Evolutionary conservation across 2,113 vertebrate species (phyloP).

Genomic region (Scophthalmus maximus): DNA sequence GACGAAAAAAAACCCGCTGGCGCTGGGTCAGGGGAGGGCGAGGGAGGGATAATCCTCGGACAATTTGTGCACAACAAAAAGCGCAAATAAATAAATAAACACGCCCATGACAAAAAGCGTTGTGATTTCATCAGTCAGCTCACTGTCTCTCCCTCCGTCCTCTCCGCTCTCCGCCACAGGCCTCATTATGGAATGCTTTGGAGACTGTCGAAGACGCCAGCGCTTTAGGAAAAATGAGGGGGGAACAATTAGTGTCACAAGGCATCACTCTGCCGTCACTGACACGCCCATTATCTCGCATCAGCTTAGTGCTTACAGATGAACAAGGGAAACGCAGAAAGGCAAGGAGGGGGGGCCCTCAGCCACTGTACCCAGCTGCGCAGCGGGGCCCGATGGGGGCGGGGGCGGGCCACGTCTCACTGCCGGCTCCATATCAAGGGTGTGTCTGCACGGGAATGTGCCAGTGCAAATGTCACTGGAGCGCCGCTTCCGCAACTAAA

Average conservation of each 20-base stretch:
- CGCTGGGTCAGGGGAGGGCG: conserved; percentile 1
- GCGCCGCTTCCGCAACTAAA: no score
- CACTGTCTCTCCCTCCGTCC: not conserved
- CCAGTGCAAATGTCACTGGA: no score
- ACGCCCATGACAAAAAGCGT: conserved; percentile 32
- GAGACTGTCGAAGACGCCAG: conserved; percentile 43
- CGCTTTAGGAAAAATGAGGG: conserved; percentile 62
- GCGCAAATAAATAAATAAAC: conserved; percentile 16
- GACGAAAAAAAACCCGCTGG: no score
- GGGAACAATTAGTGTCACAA: conserved; percentile 73
- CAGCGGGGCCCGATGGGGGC: no score
- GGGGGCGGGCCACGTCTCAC: no score
- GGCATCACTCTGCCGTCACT: conserved; percentile 47
- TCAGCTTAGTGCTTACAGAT: conserved; percentile 48
- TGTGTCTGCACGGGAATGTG: no score
- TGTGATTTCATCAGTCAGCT: conserved; percentile 38
- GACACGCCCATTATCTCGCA: conserved; percentile 54
- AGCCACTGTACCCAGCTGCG: not conserved
- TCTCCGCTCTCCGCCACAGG: conserved; percentile 20
- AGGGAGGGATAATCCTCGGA: conserved; percentile 21
- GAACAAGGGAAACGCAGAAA: conserved; percentile 25
- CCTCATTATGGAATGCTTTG: conserved; percentile 52
- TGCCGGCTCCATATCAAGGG: no score
- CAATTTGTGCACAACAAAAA: conserved; percentile 4
- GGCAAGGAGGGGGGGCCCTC: not conserved